These are phyloP conservation scores for Monoplex corrugatus DNA, from an alignment of 2,888 invertebrate genomes.

Conservation along the genomic window DNA sequence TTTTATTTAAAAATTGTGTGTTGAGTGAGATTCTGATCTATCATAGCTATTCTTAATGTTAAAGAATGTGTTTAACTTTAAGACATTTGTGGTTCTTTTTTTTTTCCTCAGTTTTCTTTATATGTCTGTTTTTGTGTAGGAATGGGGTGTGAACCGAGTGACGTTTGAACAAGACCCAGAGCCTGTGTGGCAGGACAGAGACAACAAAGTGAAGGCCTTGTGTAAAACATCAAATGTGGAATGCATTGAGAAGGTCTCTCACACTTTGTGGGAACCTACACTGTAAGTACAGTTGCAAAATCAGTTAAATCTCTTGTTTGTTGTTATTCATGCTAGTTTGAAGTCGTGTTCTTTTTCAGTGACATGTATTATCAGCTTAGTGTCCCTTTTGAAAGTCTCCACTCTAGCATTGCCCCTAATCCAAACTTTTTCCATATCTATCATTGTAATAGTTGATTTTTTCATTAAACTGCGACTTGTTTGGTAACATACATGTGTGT, in stretches of 20 bases:
- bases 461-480: no score
- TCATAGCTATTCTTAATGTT: background rate
- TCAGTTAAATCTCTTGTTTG: background rate
- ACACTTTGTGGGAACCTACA: conserved; percentile 88
- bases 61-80: no score
- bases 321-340: background rate
- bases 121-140: conserved; percentile 64
- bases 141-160: conserved; percentile 83
- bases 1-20: no score
- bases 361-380: no score
- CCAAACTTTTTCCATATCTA: no score
- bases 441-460: no score
- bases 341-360: no score
- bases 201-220: conserved; percentile 84
- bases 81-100: background rate
- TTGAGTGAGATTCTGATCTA: no score
- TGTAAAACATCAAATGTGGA: conserved; percentile 85
- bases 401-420: no score
- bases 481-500: no score
- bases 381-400: no score
- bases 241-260: conserved; percentile 86
- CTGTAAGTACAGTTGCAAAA: conserved; percentile 69
- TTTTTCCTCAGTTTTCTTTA: background rate
- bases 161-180: conserved; percentile 86
- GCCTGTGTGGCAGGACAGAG: conserved; percentile 87